Conservation (phyloP, 1,140 invertebrate genomes). For the Archivesica marissinica region DNA sequence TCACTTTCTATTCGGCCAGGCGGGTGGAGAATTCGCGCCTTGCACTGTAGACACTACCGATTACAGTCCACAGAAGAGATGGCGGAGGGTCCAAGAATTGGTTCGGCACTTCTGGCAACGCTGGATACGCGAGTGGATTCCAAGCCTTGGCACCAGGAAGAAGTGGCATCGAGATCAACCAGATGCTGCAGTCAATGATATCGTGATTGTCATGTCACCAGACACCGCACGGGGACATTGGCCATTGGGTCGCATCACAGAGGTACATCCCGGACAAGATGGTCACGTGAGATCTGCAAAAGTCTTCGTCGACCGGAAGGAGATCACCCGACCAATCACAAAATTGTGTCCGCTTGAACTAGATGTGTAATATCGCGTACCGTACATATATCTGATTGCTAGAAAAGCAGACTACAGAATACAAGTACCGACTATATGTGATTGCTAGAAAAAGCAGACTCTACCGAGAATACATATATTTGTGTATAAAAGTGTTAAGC, state of each 20-base stretch:
- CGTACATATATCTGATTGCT: too few species aligned
- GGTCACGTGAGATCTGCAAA: constrained; percentile 24
- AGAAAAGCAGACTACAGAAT: too few species aligned
- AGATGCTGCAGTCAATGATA: constrained; percentile 12
- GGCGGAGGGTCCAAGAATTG: constrained; percentile 44
- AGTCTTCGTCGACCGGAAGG: not conserved
- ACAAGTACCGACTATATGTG: too few species aligned
- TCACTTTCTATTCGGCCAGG: constrained; percentile 70
- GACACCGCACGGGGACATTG: constrained; percentile 28
- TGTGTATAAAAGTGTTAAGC: too few species aligned
- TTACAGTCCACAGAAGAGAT: too few species aligned
- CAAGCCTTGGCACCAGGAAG: constrained; percentile 9
- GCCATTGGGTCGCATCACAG: constrained; percentile 24
- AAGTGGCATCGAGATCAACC: constrained; percentile 2
- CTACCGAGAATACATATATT: too few species aligned
- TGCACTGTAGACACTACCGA: too few species aligned
- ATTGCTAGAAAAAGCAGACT: too few species aligned
- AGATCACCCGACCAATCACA: not conserved
- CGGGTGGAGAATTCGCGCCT: constrained; percentile 31
- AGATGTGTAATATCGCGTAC: too few species aligned
- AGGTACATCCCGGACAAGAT: constrained; percentile 36
- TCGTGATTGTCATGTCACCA: constrained; percentile 6
- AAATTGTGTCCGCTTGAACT: too few species aligned
- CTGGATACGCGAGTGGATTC: constrained; percentile 50
- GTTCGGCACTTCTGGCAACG: constrained; percentile 48